Evolutionary conservation across 2,797 vertebrate genomes (phyloP).

Genomic region (Notamacropus eugenii): DNA sequence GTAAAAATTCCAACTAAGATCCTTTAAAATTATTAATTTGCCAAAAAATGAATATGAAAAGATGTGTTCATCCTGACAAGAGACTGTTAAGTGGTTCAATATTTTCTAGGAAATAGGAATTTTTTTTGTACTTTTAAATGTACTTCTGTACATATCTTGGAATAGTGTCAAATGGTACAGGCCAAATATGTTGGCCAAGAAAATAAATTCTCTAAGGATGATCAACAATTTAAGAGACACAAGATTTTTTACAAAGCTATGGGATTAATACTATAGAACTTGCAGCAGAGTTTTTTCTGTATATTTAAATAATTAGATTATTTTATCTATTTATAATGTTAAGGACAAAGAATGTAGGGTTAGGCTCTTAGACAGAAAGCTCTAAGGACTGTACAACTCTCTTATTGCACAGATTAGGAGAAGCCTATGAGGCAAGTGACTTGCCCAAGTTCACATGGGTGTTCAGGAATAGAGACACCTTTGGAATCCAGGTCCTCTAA

Average conservation of each 20-base stretch:
- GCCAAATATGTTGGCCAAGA: conserved; percentile 34
- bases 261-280: neutral
- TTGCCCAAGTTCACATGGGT: neutral
- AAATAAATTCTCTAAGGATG: neutral
- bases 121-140: neutral
- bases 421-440: neutral
- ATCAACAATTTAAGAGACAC: neutral
- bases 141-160: neutral
- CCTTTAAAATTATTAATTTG: neutral
- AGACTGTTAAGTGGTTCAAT: neutral
- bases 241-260: neutral
- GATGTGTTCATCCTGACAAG: neutral
- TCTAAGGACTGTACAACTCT: neutral
- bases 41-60: neutral
- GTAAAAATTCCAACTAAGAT: neutral
- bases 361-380: neutral
- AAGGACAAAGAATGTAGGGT: neutral
- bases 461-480: neutral
- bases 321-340: neutral
- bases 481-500: neutral
- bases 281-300: neutral
- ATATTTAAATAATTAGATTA: neutral
- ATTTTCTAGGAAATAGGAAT: neutral
- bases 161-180: neutral
- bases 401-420: neutral